Evolutionary conservation across 1,140 invertebrate species (phyloP), one percentile per base, ranked within the genome.

Genomic region (Lucilia cuprina): DNA sequence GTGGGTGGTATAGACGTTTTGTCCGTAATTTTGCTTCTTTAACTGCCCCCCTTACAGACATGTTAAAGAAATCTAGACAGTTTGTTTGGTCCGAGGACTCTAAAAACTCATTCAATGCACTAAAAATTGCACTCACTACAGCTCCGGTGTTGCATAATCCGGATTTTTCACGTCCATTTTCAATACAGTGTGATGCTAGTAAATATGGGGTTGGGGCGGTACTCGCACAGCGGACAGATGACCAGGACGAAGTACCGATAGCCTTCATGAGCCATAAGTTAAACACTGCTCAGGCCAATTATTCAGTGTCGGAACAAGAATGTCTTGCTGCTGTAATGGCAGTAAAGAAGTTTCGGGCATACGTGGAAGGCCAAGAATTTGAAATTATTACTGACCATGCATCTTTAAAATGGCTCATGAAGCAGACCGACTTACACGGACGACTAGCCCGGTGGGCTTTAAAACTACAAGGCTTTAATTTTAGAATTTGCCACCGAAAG

Each of bases 331-430:
- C 74, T 5, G 17, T 77, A n/a, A 34, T 41, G 34, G 35, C 34
- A 35, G 34, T 77, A 5, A 83, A 83, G 17, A 83, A 83, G 34
- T 83, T 83, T 70, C 21, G 82, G 7, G 21, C 70, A 2, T 83
- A 83, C 35, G 35, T 41, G 8, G 35, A 41, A 41, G 35, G 35
- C 3, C 35, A 41, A 41, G 35, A 41, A 41, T 41, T 41, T 8
- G 35, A 41, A 8, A 41, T 41, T 8, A 41, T 41, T 5, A 41
- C 35, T 41, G 35, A 41, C 35, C 35, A 41, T 8, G 35, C 35
- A 41, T 41, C 35, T 5, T 41, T 41, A 41, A 41, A 41, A 41
- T 41, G 35, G 35, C 35, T 41, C 35, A 41, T 41, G 35, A 41
- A 41, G 35, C 35, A 41, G 35, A 41, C 35, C 35, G 35, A 41